Conservation (phyloP, 2,113 vertebrate genomes). For the Pseudonaja textilis region DNA sequence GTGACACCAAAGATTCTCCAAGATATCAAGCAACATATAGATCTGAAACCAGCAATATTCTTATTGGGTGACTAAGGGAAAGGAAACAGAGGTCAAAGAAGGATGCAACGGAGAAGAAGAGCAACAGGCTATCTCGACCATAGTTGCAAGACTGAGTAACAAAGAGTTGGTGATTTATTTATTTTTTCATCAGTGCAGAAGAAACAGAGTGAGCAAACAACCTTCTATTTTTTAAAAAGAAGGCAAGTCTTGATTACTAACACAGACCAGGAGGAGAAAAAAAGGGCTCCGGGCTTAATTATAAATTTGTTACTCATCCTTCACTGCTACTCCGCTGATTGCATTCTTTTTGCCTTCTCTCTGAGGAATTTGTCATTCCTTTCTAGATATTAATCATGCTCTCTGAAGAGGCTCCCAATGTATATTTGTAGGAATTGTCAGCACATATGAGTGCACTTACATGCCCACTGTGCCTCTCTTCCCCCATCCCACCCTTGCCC, state of each 20-base stretch:
- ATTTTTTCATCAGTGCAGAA: background rate
- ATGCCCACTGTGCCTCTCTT: conserved; percentile 23
- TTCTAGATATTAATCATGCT: background rate
- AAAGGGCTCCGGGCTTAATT: background rate
- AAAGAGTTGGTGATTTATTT: background rate
- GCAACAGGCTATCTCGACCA: rapidly evolving
- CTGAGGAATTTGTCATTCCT: background rate
- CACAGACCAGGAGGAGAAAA: background rate
- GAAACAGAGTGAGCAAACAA: background rate
- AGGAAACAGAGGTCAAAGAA: background rate
- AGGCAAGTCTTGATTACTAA: background rate
- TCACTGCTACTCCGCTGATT: background rate
- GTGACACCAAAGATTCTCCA: no score
- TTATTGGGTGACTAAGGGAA: no score
- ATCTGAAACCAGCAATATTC: no score
- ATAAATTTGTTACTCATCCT: background rate
- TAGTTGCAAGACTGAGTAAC: background rate
- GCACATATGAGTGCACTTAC: background rate
- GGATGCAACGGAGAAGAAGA: background rate
- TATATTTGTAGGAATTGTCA: background rate
- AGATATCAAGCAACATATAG: no score
- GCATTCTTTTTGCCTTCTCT: background rate
- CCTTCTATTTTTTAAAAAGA: background rate
- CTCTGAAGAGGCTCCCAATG: background rate
- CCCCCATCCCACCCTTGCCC: background rate